Evolutionary conservation across 2,113 vertebrate species (phyloP).

Genomic region (Mungos mungo): DNA sequence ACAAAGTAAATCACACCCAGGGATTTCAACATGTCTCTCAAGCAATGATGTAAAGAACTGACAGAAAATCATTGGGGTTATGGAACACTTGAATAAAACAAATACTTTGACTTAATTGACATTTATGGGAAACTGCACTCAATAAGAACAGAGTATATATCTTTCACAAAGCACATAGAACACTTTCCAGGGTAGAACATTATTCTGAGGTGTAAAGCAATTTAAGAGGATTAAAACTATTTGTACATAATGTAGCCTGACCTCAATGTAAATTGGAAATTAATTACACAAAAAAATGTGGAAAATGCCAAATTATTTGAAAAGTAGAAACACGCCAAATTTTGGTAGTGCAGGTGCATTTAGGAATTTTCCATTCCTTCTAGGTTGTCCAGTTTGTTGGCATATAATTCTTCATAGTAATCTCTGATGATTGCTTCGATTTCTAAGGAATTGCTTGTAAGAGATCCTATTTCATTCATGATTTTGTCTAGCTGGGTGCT

Average conservation of each 20-base stretch:
- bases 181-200: background rate
- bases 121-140: background rate
- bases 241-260: background rate
- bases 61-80: background rate
- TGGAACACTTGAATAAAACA: background rate
- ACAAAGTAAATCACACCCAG: background rate
- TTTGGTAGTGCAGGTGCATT: no score
- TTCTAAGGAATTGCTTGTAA: no score
- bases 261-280: background rate
- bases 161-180: background rate
- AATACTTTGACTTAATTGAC: background rate
- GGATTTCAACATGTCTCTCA: background rate
- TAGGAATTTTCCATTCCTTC: no score
- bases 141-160: background rate
- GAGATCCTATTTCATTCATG: no score
- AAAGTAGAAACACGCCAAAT: background rate
- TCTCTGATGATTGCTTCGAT: no score
- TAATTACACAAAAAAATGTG: background rate
- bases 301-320: background rate
- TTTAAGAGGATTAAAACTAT: background rate
- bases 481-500: no score
- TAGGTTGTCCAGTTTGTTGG: no score
- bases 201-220: background rate
- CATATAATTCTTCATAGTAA: no score
- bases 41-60: background rate